These are phyloP conservation scores for Cebus imitator DNA, from an alignment of 2,113 vertebrate species.

Conservation along the genomic window DNA sequence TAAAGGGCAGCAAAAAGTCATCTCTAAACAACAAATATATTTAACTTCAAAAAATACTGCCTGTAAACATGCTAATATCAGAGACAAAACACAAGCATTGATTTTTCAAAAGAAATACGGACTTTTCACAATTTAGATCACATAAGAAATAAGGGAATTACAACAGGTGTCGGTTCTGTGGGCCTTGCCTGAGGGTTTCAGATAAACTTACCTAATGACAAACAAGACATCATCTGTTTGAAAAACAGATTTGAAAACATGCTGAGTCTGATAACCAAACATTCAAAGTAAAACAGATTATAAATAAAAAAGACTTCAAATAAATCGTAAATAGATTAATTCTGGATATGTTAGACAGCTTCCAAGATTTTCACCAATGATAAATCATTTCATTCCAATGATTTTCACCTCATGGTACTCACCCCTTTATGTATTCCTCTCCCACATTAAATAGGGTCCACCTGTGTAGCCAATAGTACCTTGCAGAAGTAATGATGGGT, in stretches of 20 bases:
- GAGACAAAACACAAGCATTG: neutral
- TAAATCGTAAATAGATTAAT: neutral
- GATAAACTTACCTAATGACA: constrained; percentile 17
- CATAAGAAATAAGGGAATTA: neutral
- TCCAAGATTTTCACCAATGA: neutral
- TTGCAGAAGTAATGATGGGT: neutral
- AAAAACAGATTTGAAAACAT: constrained; percentile 2
- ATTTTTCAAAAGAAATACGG: neutral
- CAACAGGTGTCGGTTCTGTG: constrained; percentile 5
- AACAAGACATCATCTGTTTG: neutral
- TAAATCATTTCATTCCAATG: too few species aligned
- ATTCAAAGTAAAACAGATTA: neutral
- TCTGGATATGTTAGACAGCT: neutral
- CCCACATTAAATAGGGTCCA: neutral
- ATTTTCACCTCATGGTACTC: neutral
- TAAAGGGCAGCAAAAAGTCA: neutral
- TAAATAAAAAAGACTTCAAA: neutral
- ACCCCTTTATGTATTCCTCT: too few species aligned
- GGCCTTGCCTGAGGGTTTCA: neutral
- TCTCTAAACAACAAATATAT: neutral
- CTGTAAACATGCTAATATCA: neutral
- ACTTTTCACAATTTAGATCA: neutral
- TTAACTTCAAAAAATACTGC: neutral
- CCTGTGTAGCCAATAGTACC: neutral
- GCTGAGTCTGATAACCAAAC: neutral